These are phyloP conservation scores for Dendroctonus ponderosae DNA, from an alignment of 1,140 invertebrate genomes.

Conservation along the genomic window DNA sequence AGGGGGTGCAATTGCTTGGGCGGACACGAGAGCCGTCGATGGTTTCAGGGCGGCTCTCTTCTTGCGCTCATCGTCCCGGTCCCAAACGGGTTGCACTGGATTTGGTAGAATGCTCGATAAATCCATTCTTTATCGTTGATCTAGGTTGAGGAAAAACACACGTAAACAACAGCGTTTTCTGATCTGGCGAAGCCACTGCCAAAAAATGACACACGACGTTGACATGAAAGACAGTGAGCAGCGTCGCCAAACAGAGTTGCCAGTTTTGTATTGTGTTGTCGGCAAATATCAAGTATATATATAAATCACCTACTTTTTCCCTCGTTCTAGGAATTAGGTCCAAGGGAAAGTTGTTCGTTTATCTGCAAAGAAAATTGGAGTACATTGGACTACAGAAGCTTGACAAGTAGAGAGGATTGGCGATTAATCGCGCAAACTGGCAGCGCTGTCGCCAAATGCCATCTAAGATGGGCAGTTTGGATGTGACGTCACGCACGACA, in stretches of 20 bases:
- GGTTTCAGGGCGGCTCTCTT: conserved; percentile 60
- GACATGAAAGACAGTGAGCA: not conserved
- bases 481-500: too few relatives aligned
- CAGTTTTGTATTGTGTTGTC: too few relatives aligned
- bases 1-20: conserved; percentile 84
- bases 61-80: conserved; percentile 79
- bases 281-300: too few relatives aligned
- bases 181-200: not conserved
- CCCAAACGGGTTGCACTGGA: conserved; percentile 81
- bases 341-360: too few relatives aligned
- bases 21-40: conserved; percentile 73
- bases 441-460: too few relatives aligned
- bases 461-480: too few relatives aligned
- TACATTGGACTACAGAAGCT: too few relatives aligned
- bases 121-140: conserved; percentile 23
- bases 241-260: not conserved
- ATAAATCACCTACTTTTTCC: too few relatives aligned
- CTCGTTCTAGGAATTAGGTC: too few relatives aligned
- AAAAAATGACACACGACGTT: not conserved
- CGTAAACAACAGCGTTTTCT: not conserved
- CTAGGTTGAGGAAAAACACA: not conserved
- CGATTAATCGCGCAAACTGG: too few relatives aligned
- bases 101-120: conserved; percentile 71
- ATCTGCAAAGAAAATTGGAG: too few relatives aligned
- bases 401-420: too few relatives aligned